Percentiles rank a stretch among this genome's conserved stretches.
phyloP scores from a whole-genome alignment of 1,140 invertebrate species.

The Heliconius eleuchia region DNA sequence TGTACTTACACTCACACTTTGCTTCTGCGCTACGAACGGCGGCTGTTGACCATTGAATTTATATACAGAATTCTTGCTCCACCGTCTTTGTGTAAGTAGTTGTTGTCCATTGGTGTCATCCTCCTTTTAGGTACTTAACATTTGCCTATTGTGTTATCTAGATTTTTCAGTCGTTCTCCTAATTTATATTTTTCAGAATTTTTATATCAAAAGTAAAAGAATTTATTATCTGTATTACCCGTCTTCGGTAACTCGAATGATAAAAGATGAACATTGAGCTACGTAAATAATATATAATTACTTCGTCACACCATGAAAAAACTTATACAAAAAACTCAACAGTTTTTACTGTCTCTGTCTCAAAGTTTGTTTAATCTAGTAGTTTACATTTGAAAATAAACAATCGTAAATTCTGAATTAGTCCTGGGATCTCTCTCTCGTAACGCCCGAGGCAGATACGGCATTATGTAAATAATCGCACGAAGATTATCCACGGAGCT shows the following conservation, averaged over 20 bases:
- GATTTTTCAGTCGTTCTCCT: too few relatives aligned
- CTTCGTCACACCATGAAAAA: background rate
- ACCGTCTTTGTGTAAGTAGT: too few relatives aligned
- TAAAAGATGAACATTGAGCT: background rate
- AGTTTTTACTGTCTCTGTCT: conserved; percentile 6
- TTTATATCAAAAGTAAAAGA: too few relatives aligned
- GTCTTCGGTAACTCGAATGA: background rate
- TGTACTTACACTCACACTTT: too few relatives aligned
- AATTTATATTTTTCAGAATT: too few relatives aligned
- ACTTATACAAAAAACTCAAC: conserved; percentile 5
- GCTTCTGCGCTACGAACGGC: too few relatives aligned
- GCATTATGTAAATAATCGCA: conserved; percentile 71
- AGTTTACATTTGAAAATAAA: conserved; percentile 29
- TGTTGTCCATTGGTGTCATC: too few relatives aligned
- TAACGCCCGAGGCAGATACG: conserved; percentile 42
- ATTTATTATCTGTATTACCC: background rate
- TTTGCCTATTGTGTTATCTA: too few relatives aligned
- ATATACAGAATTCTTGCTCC: too few relatives aligned
- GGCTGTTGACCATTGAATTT: too few relatives aligned
- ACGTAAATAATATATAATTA: background rate
- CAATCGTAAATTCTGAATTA: conserved; percentile 25
- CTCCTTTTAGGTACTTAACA: too few relatives aligned
- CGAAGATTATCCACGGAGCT: conserved; percentile 43
- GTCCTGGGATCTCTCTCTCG: conserved; percentile 15
- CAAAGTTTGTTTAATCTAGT: conserved; percentile 23